Evolutionary conservation across 1,140 invertebrate species (phyloP).

Genomic region (Panulirus ornatus): DNA sequence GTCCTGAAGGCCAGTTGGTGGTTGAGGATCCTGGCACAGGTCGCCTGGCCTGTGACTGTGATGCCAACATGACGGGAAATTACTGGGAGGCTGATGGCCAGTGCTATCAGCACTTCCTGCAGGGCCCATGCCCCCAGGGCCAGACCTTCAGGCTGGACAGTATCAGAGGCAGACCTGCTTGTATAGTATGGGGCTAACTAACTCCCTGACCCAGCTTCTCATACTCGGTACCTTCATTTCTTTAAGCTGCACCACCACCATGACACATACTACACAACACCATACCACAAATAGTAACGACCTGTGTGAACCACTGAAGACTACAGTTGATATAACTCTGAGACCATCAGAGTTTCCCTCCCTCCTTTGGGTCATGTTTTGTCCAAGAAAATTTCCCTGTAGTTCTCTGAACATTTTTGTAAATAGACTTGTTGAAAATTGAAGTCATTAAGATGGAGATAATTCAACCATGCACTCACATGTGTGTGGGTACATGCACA

Average conservation of each 20-base stretch:
- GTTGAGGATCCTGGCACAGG: constrained; percentile 56
- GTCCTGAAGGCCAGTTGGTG: constrained; percentile 76
- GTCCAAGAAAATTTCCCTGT: no score
- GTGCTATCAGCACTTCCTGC: constrained; percentile 76
- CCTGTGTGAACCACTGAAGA: no score
- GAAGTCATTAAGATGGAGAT: no score
- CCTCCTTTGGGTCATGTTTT: no score
- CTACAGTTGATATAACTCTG: no score
- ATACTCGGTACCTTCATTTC: constrained; percentile 43
- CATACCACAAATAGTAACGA: neutral
- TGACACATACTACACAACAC: neutral
- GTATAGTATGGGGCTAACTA: constrained; percentile 75
- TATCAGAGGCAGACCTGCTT: constrained; percentile 64
- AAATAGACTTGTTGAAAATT: no score
- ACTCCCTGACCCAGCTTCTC: neutral
- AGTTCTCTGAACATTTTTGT: no score
- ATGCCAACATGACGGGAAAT: constrained; percentile 69
- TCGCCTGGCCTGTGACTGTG: constrained; percentile 75
- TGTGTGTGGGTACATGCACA: no score
- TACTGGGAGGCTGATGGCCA: constrained; percentile 74
- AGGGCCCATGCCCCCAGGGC: constrained; percentile 75
- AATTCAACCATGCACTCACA: no score
- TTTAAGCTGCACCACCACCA: neutral
- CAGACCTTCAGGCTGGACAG: constrained; percentile 75
- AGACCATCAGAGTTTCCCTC: no score